Base-by-base conservation (phyloP, 1,140 invertebrate genomes). In the Heliothis subflexa region DNA sequence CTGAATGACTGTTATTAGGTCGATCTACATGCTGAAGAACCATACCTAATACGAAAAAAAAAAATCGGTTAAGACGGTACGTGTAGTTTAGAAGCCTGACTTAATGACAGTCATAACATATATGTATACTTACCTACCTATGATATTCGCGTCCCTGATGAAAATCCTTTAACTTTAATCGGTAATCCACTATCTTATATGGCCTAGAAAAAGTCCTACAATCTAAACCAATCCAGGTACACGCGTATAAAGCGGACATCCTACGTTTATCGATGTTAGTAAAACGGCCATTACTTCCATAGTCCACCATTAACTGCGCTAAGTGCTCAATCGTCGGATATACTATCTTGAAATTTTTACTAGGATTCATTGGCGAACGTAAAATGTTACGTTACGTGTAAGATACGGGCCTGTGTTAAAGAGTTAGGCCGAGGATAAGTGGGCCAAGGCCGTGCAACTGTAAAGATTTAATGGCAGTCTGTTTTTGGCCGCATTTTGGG, bases 381-480 rank as follows among this genome's bases (percentile, higher is more conserved):
- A 45, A 21, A 57, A n/a, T 16, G 28, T 47, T n/a, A 59, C 10
- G 71, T 47, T 62, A 50, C 74, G n/a, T 66, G 61, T 68, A 77
- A 77, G 74, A 68, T 68, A 66, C 61, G 33, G 49, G 55, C 68
- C 68, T 68, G 50, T 61, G 62, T 62, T 79, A 81, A 77, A 81
- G 74, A 73, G 66, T 81, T 81, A 62, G 61, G 59, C 21, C 61
- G n/a, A 47, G 45, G n/a, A 74, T 66, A 80, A 78, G 54, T 84
- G 25, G 83, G 83, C 77, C 83, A 84, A 84, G 83, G 83, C 25
- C 68, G 25, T 76, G 68, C 71, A 80, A 80, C 74, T 83, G 78
- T 84, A 82, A 84, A 84, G 78, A 82, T 84, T 84, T 84, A 84
- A 84, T 84, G 77, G 62, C 78, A 33, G 79, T 21, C 77, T 55